phyloP scores from a whole-genome alignment of 1,140 invertebrate genomes.

The Dreissena rostriformis region DNA sequence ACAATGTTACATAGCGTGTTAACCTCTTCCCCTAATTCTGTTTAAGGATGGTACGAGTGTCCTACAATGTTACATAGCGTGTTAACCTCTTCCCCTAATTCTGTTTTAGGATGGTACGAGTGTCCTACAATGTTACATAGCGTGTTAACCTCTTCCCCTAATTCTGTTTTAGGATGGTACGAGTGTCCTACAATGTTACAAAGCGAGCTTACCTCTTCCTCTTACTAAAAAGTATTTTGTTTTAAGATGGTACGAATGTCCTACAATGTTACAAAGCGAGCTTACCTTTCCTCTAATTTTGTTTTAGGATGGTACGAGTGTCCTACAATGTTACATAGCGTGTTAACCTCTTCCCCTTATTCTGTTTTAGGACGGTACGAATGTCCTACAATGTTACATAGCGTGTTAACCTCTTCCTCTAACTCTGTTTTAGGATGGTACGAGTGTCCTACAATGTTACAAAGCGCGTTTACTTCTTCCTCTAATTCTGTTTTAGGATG shows the following conservation, averaged over 20 bases:
- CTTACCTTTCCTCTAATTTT: neutral
- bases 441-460: conserved; percentile 74
- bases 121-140: conserved; percentile 70
- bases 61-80: conserved; percentile 65
- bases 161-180: conserved; percentile 54
- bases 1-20: conserved; percentile 45
- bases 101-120: conserved; percentile 63
- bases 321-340: conserved; percentile 67
- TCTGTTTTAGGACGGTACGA: conserved; percentile 56
- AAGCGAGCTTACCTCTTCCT: neutral
- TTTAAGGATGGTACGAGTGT: conserved; percentile 67
- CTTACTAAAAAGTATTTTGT: neutral
- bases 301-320: conserved; percentile 67
- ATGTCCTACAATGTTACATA: conserved; percentile 45
- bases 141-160: neutral
- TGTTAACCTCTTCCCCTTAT: neutral
- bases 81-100: neutral
- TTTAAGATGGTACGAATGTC: conserved; percentile 64
- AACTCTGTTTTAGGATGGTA: conserved; percentile 53
- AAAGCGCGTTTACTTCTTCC: neutral
- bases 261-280: neutral
- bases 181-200: conserved; percentile 74
- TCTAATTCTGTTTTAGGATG: conserved; percentile 26
- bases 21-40: neutral
- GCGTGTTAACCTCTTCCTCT: neutral